Evolutionary conservation across 2,113 vertebrate species (phyloP).

Genomic region (Crotalus viridis): DNA sequence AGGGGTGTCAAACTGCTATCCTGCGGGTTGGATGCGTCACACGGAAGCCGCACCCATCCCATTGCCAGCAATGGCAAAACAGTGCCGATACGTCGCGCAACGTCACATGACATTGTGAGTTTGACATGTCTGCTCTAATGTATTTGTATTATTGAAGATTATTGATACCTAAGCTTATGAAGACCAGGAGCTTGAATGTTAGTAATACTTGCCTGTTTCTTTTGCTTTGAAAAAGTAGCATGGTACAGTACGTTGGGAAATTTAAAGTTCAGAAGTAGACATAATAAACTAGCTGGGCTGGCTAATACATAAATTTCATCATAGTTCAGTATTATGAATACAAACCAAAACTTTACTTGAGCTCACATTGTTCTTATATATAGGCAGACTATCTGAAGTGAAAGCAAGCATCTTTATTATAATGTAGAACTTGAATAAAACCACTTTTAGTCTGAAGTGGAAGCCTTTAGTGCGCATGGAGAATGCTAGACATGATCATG

Average conservation of each 20-base stretch:
- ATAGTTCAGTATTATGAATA: background rate
- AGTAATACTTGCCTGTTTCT: background rate
- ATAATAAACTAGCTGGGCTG: background rate
- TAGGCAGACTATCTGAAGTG: background rate
- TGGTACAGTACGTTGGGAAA: background rate
- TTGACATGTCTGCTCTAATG: no score
- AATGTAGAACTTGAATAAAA: background rate
- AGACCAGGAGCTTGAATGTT: background rate
- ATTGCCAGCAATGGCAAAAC: no score
- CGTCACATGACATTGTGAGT: no score
- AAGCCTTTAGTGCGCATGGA: background rate
- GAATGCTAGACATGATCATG: background rate
- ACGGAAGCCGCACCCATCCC: no score
- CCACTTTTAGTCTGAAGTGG: background rate
- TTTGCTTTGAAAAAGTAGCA: background rate
- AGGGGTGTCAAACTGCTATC: no score
- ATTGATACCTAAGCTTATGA: background rate
- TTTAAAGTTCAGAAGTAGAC: background rate
- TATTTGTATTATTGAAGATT: background rate
- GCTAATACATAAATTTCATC: no score
- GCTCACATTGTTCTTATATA: background rate
- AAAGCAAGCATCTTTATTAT: background rate
- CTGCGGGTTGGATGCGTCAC: no score
- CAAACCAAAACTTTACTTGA: background rate
- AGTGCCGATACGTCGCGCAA: no score